phyloP scores from a whole-genome alignment of 2,113 vertebrate genomes.

The Nettapus auritus region DNA sequence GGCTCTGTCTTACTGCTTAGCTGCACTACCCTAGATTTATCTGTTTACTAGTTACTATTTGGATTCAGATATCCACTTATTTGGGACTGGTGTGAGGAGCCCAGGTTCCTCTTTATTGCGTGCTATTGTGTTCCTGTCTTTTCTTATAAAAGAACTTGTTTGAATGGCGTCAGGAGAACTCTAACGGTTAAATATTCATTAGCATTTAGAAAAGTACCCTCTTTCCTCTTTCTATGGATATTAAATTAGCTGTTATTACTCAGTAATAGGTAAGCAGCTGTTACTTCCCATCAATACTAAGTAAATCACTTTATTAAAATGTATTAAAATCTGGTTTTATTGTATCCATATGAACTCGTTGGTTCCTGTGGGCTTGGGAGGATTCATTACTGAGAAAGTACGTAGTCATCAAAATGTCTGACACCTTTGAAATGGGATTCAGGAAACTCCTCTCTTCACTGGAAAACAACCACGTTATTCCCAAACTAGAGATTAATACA shows the following conservation, averaged over 20 bases:
- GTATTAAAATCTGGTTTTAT: constrained; percentile 30
- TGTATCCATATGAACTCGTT: constrained; percentile 27
- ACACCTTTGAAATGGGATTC: neutral
- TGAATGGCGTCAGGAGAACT: constrained; percentile 26
- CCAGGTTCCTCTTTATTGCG: constrained; percentile 60
- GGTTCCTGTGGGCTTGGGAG: constrained; percentile 19
- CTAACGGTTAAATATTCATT: constrained; percentile 55
- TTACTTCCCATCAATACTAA: constrained; percentile 61
- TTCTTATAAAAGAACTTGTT: constrained; percentile 33
- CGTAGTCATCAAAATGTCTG: constrained; percentile 19
- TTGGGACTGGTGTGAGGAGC: constrained; percentile 34
- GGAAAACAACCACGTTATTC: constrained; percentile 30
- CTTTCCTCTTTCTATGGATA: constrained; percentile 38
- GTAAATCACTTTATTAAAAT: constrained; percentile 58
- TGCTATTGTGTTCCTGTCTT: constrained; percentile 47
- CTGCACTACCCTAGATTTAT: constrained; percentile 51
- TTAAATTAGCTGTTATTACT: constrained; percentile 65
- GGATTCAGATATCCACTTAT: constrained; percentile 39
- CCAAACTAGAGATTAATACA: constrained; percentile 11
- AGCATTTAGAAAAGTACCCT: constrained; percentile 41
- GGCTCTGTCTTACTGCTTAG: constrained; percentile 39
- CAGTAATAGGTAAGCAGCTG: constrained; percentile 55
- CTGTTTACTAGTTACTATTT: constrained; percentile 67
- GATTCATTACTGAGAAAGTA: constrained; percentile 30
- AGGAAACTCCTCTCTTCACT: constrained; percentile 9